Percentiles rank a stretch among this genome's conserved stretches.
Evolutionary conservation across 2,888 invertebrate species (phyloP).

Genomic region (Pyrochroa serraticornis): DNA sequence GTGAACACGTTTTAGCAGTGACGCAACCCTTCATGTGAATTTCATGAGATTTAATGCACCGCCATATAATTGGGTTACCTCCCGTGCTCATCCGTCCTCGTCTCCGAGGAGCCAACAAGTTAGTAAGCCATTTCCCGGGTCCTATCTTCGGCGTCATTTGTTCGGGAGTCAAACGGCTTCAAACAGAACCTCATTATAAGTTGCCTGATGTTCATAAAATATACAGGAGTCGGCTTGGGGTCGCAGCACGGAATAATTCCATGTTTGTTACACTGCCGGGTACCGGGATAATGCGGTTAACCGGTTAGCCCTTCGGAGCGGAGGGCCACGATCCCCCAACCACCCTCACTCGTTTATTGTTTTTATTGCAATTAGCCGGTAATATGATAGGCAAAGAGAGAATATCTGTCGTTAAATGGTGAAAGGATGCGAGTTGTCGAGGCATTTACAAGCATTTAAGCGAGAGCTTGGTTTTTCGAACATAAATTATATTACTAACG

Average conservation of each 20-base stretch:
- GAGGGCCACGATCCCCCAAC: conserved; percentile 1
- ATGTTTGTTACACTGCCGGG: conserved; percentile 44
- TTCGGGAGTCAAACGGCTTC: conserved; percentile 52
- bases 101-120: conserved; percentile 54
- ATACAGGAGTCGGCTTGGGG: conserved; percentile 51
- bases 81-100: conserved; percentile 44
- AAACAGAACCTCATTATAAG: conserved; percentile 60
- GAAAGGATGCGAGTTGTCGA: conserved; percentile 42
- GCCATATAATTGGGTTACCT: conserved; percentile 55
- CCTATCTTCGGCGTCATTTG: conserved; percentile 44
- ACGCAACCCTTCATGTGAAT: conserved; percentile 54
- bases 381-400: conserved; percentile 51
- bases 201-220: conserved; percentile 60
- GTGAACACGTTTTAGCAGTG: conserved; percentile 27
- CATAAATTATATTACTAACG: no score
- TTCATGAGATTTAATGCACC: conserved; percentile 59
- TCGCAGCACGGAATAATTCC: conserved; percentile 46
- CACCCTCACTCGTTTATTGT: conserved; percentile 29
- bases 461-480: background rate
- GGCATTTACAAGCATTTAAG: conserved; percentile 47
- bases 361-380: conserved; percentile 51
- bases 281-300: conserved; percentile 54
- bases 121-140: conserved; percentile 51
- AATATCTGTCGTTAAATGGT: conserved; percentile 43
- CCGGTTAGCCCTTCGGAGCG: conserved; percentile 47